Percentiles rank a stretch among this genome's conserved stretches.
Evolutionary conservation across 2,113 vertebrate genomes (phyloP).

Genomic region (Paracanthobrama guichenoti): DNA sequence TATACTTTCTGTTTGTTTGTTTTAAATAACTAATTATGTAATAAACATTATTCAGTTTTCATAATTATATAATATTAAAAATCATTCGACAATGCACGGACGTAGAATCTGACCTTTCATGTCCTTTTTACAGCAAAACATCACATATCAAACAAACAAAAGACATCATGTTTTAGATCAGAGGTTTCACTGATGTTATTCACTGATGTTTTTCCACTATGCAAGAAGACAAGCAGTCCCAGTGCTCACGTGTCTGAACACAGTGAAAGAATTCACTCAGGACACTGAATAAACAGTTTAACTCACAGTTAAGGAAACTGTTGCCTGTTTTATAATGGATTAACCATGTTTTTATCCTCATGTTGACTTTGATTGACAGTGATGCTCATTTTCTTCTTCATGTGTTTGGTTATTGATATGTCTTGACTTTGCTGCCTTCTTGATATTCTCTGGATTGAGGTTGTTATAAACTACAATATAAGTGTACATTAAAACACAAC

Average conservation of each 20-base stretch:
- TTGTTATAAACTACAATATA: background rate
- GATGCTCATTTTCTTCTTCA: background rate
- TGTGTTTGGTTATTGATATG: background rate
- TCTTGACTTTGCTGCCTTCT: background rate
- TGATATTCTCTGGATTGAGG: background rate
- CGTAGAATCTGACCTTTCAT: background rate
- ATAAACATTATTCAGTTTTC: no score
- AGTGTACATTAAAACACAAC: background rate
- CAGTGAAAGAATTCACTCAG: conserved; percentile 17
- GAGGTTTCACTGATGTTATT: background rate
- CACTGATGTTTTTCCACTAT: conserved; percentile 16
- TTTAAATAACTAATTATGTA: no score
- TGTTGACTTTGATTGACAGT: background rate
- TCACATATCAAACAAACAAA: conserved; percentile 18
- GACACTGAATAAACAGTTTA: conserved; percentile 22
- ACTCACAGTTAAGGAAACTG: conserved; percentile 3
- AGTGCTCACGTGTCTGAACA: conserved; percentile 6
- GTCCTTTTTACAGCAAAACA: conserved; percentile 35
- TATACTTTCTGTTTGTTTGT: no score
- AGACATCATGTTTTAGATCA: background rate
- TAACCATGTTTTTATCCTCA: background rate
- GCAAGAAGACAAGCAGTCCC: conserved; percentile 5
- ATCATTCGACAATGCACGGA: background rate
- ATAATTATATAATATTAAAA: background rate
- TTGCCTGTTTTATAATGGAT: background rate